Base-by-base conservation (phyloP, 2,113 vertebrate genomes). In the Actenoides hombroni region DNA sequence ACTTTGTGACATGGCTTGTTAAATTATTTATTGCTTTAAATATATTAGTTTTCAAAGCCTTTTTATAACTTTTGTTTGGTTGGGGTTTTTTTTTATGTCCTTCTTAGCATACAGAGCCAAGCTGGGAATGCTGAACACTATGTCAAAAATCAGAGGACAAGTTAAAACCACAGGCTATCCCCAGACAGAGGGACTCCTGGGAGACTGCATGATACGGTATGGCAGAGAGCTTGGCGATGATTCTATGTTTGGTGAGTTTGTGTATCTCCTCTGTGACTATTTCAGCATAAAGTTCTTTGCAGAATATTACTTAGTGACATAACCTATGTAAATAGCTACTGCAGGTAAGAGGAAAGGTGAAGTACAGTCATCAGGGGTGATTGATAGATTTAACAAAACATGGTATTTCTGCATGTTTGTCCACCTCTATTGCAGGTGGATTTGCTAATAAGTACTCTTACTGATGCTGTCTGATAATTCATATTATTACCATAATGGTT, bases 101-200 rank as follows among this genome's bases (percentile, higher is more conserved):
- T 95, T 91, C 19, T 95, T 91, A 99, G 99, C 99, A 77, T 99
- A 99, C 92, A 98, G 99, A 98, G 99, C 99, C 90, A 99, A 98
- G 90, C 98, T 99, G 68, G 99, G 99, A 71, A 99, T 99, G 99
- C 97, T 99, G 96, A 99, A 99, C 97, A 99, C 99, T 1, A 92
- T 99, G 98, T 99, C 99, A 59, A 99, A 99, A 98, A 98, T 99
- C 93, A 98, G 99, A 84, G 99, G 99, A 15, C 99, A 99, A 96
- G 99, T 99, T 96, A 99, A 99, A 98, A 98, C 98, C 92, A 99
- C 99, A 1, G 99, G 98, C 21, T 99, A 99, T 96, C 99, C 99
- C 2, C 99, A 99, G 97, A 98, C 98, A 1, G 99, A 99, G 96
- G 99, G 99, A 70, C 94, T 99, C 46, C 98, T 99, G 88, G 99